Conservation (phyloP, 2,888 invertebrate genomes). For the Nematopogon swammerdamellus region DNA sequence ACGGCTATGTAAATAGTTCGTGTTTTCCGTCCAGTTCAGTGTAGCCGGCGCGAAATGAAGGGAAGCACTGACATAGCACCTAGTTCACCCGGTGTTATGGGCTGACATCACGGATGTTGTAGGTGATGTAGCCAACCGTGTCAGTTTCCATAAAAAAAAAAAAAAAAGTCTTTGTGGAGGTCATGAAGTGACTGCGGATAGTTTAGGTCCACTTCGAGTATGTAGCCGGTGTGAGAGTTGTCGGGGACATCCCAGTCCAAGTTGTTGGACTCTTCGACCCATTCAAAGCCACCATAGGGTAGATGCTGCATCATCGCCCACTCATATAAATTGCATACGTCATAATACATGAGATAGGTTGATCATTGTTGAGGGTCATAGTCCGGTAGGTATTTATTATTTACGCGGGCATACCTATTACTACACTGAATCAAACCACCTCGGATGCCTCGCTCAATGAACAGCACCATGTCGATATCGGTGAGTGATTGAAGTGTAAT, state of each 20-base stretch:
- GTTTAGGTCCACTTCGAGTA: constrained; percentile 15
- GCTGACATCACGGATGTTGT: too few species aligned
- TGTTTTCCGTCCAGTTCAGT: too few species aligned
- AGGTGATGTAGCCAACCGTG: too few species aligned
- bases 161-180: too few species aligned
- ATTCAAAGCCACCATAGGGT: constrained; percentile 15
- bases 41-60: too few species aligned
- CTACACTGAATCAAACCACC: constrained; percentile 14
- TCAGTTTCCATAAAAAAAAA: too few species aligned
- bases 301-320: constrained; percentile 14
- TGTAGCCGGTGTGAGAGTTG: constrained; percentile 12
- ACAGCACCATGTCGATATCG: constrained; percentile 13
- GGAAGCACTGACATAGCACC: too few species aligned
- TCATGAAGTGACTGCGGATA: constrained; percentile 11
- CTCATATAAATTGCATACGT: constrained; percentile 20
- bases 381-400: constrained; percentile 13
- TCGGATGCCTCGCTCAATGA: constrained; percentile 15
- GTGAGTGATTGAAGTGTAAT: constrained; percentile 12
- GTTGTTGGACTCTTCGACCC: constrained; percentile 10
- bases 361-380: constrained; percentile 10
- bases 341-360: constrained; percentile 16
- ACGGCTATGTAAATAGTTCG: too few species aligned
- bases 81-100: too few species aligned
- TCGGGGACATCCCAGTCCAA: constrained; percentile 7
- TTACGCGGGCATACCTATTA: constrained; percentile 13